Conservation (phyloP, 2,113 vertebrate species). For the Rhegmatorhina hoffmannsi region DNA sequence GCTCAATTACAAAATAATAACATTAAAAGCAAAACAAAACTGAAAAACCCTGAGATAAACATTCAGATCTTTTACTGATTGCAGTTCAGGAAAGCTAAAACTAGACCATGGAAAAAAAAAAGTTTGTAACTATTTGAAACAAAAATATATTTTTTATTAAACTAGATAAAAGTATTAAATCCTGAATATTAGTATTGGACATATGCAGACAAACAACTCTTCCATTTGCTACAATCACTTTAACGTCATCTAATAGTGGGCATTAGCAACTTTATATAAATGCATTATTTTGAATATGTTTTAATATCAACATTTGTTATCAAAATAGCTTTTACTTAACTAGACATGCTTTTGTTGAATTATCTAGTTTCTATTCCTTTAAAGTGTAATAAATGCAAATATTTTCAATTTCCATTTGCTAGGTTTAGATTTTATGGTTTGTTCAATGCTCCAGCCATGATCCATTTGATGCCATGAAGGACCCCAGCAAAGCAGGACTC, state of each 20-base stretch:
- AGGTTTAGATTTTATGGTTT: not conserved
- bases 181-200: not conserved
- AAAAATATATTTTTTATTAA: not conserved
- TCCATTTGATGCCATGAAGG: too few relatives aligned
- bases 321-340: not conserved
- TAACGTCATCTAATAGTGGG: not conserved
- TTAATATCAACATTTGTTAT: not conserved
- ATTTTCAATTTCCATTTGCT: not conserved
- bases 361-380: not conserved
- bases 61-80: not conserved
- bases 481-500: too few relatives aligned
- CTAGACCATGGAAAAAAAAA: not conserved
- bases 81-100: not conserved
- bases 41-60: not conserved
- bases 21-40: not conserved
- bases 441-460: not conserved
- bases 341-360: not conserved
- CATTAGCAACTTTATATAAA: not conserved
- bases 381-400: not conserved
- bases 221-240: not conserved
- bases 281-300: not conserved
- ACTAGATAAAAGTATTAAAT: not conserved
- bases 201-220: not conserved
- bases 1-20: slow-evolving; percentile 25
- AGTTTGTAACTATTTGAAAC: not conserved